These are phyloP conservation scores for Cardiocondyla obscurior DNA, from an alignment of 1,140 invertebrate genomes.

Conservation along the genomic window DNA sequence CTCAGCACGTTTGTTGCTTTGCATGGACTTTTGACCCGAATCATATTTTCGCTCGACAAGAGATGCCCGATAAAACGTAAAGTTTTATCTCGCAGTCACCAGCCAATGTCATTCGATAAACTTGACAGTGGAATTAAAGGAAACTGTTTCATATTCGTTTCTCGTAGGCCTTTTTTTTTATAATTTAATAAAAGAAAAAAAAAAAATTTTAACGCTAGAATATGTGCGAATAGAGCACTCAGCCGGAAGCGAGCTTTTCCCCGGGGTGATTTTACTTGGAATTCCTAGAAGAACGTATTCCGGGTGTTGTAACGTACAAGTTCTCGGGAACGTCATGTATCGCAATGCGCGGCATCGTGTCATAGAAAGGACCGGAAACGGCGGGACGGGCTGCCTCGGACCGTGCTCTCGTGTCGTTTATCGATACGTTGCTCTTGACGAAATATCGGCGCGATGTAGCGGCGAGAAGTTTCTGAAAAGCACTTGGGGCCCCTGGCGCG, in stretches of 20 bases:
- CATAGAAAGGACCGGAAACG: slow-evolving; percentile 31
- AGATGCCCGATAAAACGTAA: background rate
- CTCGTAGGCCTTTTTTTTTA: background rate
- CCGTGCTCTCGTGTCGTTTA: slow-evolving; percentile 42
- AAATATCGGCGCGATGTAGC: slow-evolving; percentile 54
- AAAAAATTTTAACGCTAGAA: background rate
- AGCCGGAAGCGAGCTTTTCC: too few relatives aligned
- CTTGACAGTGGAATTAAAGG: background rate
- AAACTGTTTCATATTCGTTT: background rate
- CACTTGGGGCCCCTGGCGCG: slow-evolving; percentile 15
- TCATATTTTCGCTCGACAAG: background rate
- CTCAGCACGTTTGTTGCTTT: background rate
- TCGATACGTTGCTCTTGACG: slow-evolving; percentile 49
- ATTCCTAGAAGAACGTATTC: slow-evolving; percentile 15
- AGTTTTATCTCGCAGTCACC: background rate
- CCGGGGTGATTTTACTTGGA: background rate
- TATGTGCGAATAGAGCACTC: background rate
- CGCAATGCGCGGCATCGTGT: slow-evolving; percentile 11
- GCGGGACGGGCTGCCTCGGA: background rate
- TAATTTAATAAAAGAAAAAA: background rate
- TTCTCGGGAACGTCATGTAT: slow-evolving; percentile 36
- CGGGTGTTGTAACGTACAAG: slow-evolving; percentile 19
- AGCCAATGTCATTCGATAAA: background rate
- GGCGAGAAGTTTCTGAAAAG: slow-evolving; percentile 35
- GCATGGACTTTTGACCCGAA: background rate